These are phyloP conservation scores for Megaleporinus macrocephalus DNA, from an alignment of 2,113 vertebrate genomes.

Conservation along the genomic window DNA sequence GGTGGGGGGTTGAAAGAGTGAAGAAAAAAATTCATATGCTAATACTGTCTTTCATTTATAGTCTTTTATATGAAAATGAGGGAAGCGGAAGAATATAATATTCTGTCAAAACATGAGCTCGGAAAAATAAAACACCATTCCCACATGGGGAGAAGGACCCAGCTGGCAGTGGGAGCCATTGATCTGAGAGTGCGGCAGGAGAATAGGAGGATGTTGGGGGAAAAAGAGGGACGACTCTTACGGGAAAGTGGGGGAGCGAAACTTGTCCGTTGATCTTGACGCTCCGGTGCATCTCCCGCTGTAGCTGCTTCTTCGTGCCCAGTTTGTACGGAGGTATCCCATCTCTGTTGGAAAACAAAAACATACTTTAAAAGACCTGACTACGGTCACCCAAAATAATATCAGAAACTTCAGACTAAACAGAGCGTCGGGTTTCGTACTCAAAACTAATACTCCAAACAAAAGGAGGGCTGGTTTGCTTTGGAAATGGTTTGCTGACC, in stretches of 20 bases:
- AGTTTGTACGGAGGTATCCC: conserved; percentile 92
- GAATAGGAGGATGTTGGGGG: conserved; percentile 54
- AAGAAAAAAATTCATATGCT: conserved; percentile 58
- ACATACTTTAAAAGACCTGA: background rate
- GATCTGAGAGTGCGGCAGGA: conserved; percentile 29
- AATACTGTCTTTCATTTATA: conserved; percentile 72
- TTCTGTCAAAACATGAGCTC: conserved; percentile 72
- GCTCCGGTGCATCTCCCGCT: conserved; percentile 94
- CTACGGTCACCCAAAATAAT: background rate
- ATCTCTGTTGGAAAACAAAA: conserved; percentile 79
- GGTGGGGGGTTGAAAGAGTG: conserved; percentile 37
- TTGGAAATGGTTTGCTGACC: conserved; percentile 8
- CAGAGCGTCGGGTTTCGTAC: background rate
- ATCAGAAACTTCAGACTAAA: conserved; percentile 18
- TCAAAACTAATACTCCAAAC: background rate
- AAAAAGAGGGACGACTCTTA: conserved; percentile 77
- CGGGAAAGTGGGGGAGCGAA: conserved; percentile 95
- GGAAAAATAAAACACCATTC: conserved; percentile 60
- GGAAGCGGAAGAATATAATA: conserved; percentile 65
- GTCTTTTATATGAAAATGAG: conserved; percentile 72
- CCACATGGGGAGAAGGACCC: conserved; percentile 61
- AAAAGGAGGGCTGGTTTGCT: background rate
- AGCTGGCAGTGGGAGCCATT: conserved; percentile 59
- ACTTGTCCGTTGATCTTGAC: conserved; percentile 96
- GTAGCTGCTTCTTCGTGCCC: conserved; percentile 93